phyloP scores from a whole-genome alignment of 2,888 invertebrate species.

The Gortyna flavago region DNA sequence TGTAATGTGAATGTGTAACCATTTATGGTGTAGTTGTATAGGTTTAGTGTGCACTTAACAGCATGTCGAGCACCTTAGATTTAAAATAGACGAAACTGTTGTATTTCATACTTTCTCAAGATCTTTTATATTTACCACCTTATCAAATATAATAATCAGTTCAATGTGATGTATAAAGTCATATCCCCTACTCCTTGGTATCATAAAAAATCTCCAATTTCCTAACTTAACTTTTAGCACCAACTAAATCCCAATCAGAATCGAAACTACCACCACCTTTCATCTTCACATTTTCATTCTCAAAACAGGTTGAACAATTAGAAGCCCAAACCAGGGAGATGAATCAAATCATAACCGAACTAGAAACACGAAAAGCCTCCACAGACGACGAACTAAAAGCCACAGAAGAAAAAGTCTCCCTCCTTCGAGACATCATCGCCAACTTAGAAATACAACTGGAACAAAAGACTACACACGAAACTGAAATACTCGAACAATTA shows the following conservation, averaged over 20 bases:
- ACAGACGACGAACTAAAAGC: slow-evolving; percentile 93
- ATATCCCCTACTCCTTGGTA: not conserved
- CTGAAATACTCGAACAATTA: slow-evolving; percentile 90
- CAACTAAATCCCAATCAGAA: not conserved
- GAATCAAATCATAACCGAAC: slow-evolving; percentile 90
- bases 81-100: not conserved
- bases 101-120: not conserved
- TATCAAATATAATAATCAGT: not conserved
- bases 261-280: not conserved
- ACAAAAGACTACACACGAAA: slow-evolving; percentile 91
- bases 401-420: slow-evolving; percentile 93
- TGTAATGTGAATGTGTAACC: not conserved
- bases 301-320: slow-evolving; percentile 93
- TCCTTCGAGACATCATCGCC: slow-evolving; percentile 94
- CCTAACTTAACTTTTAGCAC: not conserved
- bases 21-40: slow-evolving; percentile 10
- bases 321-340: slow-evolving; percentile 94
- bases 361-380: slow-evolving; percentile 91
- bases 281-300: slow-evolving; percentile 39
- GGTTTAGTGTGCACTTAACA: slow-evolving; percentile 46
- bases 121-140: not conserved
- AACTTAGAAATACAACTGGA: slow-evolving; percentile 94
- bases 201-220: not conserved
- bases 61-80: slow-evolving; percentile 44
- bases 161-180: no score